Conservation (phyloP, 2,888 invertebrate genomes). For the Drosophila multiciliata region DNA sequence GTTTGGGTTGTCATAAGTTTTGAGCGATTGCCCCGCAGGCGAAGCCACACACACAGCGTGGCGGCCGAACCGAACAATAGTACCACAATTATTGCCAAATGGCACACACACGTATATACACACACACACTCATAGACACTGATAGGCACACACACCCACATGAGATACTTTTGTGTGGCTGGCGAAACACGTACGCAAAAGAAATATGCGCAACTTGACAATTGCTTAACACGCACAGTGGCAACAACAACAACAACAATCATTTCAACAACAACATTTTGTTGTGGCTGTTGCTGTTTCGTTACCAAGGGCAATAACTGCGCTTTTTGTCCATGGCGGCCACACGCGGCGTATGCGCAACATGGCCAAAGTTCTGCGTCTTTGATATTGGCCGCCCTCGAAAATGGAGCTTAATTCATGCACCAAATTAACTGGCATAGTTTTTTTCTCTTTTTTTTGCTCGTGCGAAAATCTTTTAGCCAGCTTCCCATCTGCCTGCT, state of each 20-base stretch:
- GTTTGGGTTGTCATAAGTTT: conserved; percentile 81
- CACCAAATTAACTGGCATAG: conserved; percentile 63
- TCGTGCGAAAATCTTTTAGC: conserved; percentile 68
- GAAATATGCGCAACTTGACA: conserved; percentile 57
- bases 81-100: conserved; percentile 78
- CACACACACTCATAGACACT: conserved; percentile 31
- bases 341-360: conserved; percentile 79
- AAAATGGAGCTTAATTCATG: conserved; percentile 72
- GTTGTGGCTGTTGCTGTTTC: conserved; percentile 20
- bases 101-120: conserved; percentile 37
- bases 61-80: conserved; percentile 67
- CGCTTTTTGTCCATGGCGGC: conserved; percentile 61
- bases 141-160: conserved; percentile 48
- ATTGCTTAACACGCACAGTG: conserved; percentile 53
- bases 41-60: conserved; percentile 77
- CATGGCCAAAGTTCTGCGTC: conserved; percentile 57
- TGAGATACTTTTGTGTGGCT: conserved; percentile 29
- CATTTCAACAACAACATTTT: conserved; percentile 25
- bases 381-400: conserved; percentile 68
- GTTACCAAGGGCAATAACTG: conserved; percentile 47
- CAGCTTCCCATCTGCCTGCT: conserved; percentile 57
- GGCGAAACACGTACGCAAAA: conserved; percentile 47
- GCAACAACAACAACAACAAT: conserved; percentile 45
- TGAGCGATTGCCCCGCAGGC: conserved; percentile 82
- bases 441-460: conserved; percentile 21